Conservation (phyloP, 2,888 invertebrate genomes). For the Tyria jacobaeae region DNA sequence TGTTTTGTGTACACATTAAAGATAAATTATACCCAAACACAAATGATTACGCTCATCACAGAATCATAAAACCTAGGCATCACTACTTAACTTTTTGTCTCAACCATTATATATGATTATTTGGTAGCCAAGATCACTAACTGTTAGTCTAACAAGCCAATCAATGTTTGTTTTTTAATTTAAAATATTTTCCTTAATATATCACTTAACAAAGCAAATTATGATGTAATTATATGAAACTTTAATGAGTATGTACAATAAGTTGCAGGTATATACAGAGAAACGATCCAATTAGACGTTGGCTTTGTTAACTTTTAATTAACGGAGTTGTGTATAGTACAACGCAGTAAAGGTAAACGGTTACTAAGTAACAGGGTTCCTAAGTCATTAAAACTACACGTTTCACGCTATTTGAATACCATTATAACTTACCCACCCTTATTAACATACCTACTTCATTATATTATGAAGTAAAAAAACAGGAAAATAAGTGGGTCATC, state of each 20-base stretch:
- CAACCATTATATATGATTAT: too few species aligned
- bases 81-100: too few species aligned
- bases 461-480: background rate
- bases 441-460: background rate
- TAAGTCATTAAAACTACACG: constrained; percentile 28
- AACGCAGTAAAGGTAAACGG: constrained; percentile 44
- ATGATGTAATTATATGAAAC: constrained; percentile 42
- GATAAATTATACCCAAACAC: too few species aligned
- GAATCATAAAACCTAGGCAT: too few species aligned
- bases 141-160: too few species aligned
- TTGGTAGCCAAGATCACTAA: too few species aligned
- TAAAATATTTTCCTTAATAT: too few species aligned
- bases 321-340: constrained; percentile 63
- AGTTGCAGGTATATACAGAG: constrained; percentile 50
- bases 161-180: too few species aligned
- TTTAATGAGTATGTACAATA: constrained; percentile 29
- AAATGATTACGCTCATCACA: too few species aligned
- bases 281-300: constrained; percentile 68
- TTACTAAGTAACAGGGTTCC: constrained; percentile 36
- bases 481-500: too few species aligned
- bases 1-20: too few species aligned
- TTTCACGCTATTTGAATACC: constrained; percentile 29
- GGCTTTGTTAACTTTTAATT: constrained; percentile 75
- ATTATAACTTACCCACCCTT: constrained; percentile 9
- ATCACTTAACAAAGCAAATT: constrained; percentile 36